phyloP scores from a whole-genome alignment of 2,888 invertebrate genomes.

The Macrosoma leucophasiata region DNA sequence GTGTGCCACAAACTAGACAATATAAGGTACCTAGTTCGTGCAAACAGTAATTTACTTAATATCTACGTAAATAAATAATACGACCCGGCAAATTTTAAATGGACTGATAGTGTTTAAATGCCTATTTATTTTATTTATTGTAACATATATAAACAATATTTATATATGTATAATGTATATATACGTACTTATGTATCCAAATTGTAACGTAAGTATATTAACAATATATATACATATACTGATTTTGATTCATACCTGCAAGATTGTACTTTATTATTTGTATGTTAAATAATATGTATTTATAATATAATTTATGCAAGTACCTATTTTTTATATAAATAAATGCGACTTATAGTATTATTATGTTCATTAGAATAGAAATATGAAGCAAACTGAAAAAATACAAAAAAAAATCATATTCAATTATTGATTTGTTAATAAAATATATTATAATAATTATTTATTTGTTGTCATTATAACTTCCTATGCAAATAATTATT shows the following conservation, averaged over 20 bases:
- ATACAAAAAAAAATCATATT: conserved; percentile 31
- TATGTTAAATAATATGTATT: conserved; percentile 27
- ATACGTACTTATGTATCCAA: conserved; percentile 26
- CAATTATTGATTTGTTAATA: conserved; percentile 14
- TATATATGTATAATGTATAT: conserved; percentile 9
- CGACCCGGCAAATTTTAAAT: no score
- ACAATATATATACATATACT: conserved; percentile 30
- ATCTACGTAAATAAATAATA: conserved; percentile 5
- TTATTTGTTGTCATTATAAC: no score
- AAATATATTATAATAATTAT: no score
- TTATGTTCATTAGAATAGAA: conserved; percentile 40
- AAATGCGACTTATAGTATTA: conserved; percentile 38
- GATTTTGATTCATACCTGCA: no score
- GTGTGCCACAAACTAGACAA: conserved; percentile 43
- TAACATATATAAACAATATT: conserved; percentile 8
- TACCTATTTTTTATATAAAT: conserved; percentile 24
- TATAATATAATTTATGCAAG: conserved; percentile 28
- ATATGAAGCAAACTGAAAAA: conserved; percentile 40
- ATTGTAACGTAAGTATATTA: conserved; percentile 16
- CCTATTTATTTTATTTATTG: conserved; percentile 17
- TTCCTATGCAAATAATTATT: no score
- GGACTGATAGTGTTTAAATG: no score
- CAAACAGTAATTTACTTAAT: conserved; percentile 34
- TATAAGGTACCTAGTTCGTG: conserved; percentile 57
- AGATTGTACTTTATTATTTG: no score